Conservation (phyloP, 2,113 vertebrate genomes). For the Python bivittatus region DNA sequence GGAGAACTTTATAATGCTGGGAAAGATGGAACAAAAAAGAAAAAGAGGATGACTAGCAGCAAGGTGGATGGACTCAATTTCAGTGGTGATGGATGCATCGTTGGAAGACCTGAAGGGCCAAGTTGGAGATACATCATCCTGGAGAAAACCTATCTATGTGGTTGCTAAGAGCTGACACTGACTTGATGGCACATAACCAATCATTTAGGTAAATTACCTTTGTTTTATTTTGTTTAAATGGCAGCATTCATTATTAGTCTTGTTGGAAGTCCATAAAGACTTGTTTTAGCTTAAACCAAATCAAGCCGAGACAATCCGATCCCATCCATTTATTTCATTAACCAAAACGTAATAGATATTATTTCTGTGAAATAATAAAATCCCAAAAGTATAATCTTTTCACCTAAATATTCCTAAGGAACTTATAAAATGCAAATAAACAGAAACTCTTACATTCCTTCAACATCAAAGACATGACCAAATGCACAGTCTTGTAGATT, state of each 20-base stretch:
- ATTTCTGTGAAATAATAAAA: not conserved
- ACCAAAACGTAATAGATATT: constrained; percentile 1
- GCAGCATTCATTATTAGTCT: constrained; percentile 21
- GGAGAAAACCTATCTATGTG: not conserved
- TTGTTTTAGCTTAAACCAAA: constrained; percentile 9
- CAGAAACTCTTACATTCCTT: not conserved
- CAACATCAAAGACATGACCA: constrained; percentile 18
- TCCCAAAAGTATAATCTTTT: not conserved
- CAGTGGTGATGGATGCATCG: no score
- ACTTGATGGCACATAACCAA: not conserved
- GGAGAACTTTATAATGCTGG: no score
- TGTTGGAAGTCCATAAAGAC: constrained; percentile 22
- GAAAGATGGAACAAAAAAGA: no score
- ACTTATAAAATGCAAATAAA: not conserved
- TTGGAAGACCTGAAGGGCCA: no score
- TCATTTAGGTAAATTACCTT: not conserved
- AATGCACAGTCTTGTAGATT: constrained; percentile 13
- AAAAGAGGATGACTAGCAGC: no score
- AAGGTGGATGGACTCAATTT: no score
- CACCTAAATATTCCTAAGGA: constrained; percentile 28
- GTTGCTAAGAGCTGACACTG: not conserved
- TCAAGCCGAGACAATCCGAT: not conserved
- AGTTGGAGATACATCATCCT: no score
- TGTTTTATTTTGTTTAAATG: not conserved
- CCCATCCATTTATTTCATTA: constrained; percentile 2